Evolutionary conservation across 1,140 invertebrate species (phyloP).

Genomic region (Triops longicaudatus): DNA sequence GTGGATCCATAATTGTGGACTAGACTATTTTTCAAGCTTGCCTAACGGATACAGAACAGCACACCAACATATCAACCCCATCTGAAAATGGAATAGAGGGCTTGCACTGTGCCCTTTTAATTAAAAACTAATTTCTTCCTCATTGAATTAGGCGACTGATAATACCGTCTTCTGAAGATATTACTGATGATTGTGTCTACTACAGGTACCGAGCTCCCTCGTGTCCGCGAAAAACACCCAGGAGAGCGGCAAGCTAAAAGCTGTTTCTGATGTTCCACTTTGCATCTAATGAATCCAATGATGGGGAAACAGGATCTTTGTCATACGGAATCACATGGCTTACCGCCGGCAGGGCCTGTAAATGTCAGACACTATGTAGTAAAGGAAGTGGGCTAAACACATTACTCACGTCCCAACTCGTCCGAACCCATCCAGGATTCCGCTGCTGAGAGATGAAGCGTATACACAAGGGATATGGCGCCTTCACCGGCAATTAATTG

Average conservation of each 20-base stretch:
- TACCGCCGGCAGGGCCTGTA: not conserved
- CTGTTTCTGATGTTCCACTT: constrained; percentile 6
- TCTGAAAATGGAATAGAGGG: not conserved
- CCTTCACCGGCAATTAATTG: not conserved
- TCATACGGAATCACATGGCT: not conserved
- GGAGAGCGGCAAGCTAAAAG: not conserved
- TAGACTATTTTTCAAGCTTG: no score
- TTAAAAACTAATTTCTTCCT: not conserved
- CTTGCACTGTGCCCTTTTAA: not conserved
- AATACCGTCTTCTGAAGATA: not conserved
- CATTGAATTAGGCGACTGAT: not conserved
- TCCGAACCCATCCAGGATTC: not conserved
- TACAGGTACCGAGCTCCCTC: not conserved
- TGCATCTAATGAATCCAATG: constrained; percentile 15
- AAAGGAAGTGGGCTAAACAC: not conserved
- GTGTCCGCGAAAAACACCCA: not conserved
- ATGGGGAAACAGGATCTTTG: constrained; percentile 14
- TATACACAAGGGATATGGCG: not conserved
- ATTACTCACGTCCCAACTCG: not conserved
- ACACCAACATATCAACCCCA: no score
- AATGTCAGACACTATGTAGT: not conserved
- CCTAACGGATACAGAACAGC: no score
- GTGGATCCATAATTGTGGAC: no score
- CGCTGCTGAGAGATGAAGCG: not conserved
- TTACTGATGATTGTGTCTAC: not conserved